A percentile compares a stretch with the other conserved stretches of the same genome.
Evolutionary conservation across 2,113 vertebrate species (phyloP).

Genomic region (Castor canadensis): DNA sequence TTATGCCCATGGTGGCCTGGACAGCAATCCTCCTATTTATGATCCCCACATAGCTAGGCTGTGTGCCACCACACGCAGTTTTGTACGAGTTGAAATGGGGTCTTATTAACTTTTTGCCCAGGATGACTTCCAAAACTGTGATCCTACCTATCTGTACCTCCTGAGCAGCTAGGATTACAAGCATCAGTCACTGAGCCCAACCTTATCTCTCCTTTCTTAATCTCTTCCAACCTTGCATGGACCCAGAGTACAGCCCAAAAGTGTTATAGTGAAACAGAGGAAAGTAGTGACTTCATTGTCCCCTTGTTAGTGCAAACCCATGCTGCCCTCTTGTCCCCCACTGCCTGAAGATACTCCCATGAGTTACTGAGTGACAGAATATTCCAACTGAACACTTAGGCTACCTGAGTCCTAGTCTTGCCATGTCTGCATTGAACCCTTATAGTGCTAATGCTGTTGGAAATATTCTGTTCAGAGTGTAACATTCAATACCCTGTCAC

Average conservation of each 20-base stretch:
- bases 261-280: no score
- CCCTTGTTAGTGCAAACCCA: not conserved
- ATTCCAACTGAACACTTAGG: not conserved
- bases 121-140: no score
- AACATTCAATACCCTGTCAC: constrained; percentile 34
- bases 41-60: no score
- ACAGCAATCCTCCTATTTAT: no score
- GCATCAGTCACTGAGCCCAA: no score
- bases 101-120: no score
- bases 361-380: not conserved
- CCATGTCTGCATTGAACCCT: not conserved
- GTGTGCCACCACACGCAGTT: no score
- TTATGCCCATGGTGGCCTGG: no score
- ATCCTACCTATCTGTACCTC: no score
- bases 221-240: no score
- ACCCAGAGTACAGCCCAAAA: not conserved
- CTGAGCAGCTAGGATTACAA: no score
- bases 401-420: not conserved
- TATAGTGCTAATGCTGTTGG: not conserved
- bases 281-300: rapidly evolving
- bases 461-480: constrained; percentile 20
- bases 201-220: not conserved
- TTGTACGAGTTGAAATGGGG: no score
- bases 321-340: not conserved
- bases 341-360: not conserved